A percentile compares a stretch with the other conserved stretches of the same genome.
Evolutionary conservation across 2,797 vertebrate species (phyloP).

Genomic region (Harpagifer antarcticus): DNA sequence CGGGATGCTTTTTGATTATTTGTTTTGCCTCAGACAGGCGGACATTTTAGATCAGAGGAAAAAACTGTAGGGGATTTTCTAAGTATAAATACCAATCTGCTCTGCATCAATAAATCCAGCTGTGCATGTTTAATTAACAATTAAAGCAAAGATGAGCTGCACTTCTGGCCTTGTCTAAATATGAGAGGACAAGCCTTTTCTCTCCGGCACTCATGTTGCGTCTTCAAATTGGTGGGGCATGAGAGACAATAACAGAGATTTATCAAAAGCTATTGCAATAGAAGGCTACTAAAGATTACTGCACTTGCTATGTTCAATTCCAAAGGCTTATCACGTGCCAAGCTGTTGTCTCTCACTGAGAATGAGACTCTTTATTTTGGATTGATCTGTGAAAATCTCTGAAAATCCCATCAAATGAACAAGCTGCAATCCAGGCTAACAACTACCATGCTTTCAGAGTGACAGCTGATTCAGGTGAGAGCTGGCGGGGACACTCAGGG

Average conservation of each 20-base stretch:
- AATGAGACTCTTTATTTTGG: constrained; percentile 55
- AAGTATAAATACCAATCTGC: constrained; percentile 54
- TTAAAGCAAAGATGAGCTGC: constrained; percentile 42
- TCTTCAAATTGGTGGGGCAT: constrained; percentile 19
- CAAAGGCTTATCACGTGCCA: constrained; percentile 43
- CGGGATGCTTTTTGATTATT: too few species aligned
- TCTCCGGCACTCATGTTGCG: constrained; percentile 23
- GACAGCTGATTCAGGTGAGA: constrained; percentile 41
- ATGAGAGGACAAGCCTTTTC: constrained; percentile 38
- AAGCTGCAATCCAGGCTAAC: constrained; percentile 37
- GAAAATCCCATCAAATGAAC: constrained; percentile 37
- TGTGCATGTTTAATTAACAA: constrained; percentile 38
- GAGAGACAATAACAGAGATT: constrained; percentile 56
- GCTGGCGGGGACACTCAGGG: constrained; percentile 21
- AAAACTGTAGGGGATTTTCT: constrained; percentile 19
- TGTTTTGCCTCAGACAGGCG: constrained; percentile 8
- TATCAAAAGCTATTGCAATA: constrained; percentile 38
- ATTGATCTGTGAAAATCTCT: constrained; percentile 61
- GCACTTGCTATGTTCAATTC: constrained; percentile 50
- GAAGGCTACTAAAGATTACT: constrained; percentile 39
- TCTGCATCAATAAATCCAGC: constrained; percentile 53
- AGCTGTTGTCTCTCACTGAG: constrained; percentile 51
- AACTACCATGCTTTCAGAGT: constrained; percentile 35
- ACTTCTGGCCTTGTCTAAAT: constrained; percentile 23
- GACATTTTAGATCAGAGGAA: constrained; percentile 52